phyloP scores from a whole-genome alignment of 2,797 vertebrate genomes.

The Benthosema pterotum region DNA sequence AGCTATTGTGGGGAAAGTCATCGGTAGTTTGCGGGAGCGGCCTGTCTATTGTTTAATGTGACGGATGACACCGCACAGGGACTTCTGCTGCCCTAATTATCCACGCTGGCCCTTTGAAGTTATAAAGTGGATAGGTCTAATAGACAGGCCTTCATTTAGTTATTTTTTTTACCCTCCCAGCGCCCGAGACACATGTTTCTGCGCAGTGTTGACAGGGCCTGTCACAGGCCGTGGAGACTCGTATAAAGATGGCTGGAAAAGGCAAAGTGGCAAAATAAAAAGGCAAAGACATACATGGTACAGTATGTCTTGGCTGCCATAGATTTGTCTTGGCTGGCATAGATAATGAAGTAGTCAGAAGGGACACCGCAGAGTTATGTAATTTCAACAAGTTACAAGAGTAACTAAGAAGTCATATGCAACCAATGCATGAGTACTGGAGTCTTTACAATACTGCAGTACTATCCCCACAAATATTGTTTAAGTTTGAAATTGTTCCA shows the following conservation, averaged over 20 bases:
- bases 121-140: slow-evolving; percentile 45
- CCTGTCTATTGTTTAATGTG: slow-evolving; percentile 62
- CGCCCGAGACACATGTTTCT: slow-evolving; percentile 65
- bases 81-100: slow-evolving; percentile 59
- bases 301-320: no score
- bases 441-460: no score
- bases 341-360: no score
- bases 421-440: no score
- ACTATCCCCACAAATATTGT: no score
- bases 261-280: neutral
- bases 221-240: neutral
- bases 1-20: slow-evolving; percentile 42
- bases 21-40: slow-evolving; percentile 45
- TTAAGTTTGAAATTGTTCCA: no score
- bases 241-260: slow-evolving; percentile 7
- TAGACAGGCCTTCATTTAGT: slow-evolving; percentile 25
- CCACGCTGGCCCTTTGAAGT: slow-evolving; percentile 49
- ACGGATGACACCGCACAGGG: slow-evolving; percentile 57
- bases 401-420: no score
- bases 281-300: no score
- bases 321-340: no score
- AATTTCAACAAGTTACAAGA: no score
- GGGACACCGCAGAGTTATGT: no score
- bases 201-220: slow-evolving; percentile 57
- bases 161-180: neutral